These are phyloP conservation scores for Actenoides hombroni DNA, from an alignment of 2,113 vertebrate species.

Conservation along the genomic window DNA sequence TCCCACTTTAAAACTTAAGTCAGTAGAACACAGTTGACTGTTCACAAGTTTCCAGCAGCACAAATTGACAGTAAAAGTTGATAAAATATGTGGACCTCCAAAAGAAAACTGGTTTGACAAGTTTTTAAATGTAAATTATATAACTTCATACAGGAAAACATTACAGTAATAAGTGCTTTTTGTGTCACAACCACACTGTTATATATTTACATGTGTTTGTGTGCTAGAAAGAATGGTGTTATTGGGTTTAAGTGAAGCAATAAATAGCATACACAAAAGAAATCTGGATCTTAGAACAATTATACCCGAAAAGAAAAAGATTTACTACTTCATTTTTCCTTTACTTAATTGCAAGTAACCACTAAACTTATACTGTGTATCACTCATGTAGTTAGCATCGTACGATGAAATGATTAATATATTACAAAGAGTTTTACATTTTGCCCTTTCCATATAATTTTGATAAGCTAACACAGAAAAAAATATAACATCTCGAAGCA, in stretches of 20 bases:
- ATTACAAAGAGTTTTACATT: not conserved
- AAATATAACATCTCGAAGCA: not conserved
- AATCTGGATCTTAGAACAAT: not conserved
- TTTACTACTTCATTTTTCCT: not conserved
- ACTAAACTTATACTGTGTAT: not conserved
- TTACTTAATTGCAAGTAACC: not conserved
- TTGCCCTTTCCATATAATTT: not conserved
- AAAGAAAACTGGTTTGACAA: not conserved
- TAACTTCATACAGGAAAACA: not conserved
- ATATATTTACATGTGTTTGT: not conserved
- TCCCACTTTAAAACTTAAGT: conserved; percentile 24
- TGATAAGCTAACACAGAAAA: not conserved
- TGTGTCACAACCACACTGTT: not conserved
- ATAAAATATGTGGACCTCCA: not conserved
- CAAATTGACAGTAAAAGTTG: not conserved
- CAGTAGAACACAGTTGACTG: not conserved
- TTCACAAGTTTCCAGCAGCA: conserved; percentile 6
- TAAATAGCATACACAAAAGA: not conserved
- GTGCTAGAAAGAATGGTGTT: not conserved
- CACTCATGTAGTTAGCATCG: accelerated
- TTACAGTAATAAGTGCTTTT: not conserved
- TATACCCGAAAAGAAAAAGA: not conserved
- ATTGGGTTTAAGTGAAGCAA: not conserved
- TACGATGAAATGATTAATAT: not conserved
- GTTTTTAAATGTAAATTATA: not conserved